phyloP scores from a whole-genome alignment of 2,888 invertebrate species.

The Melanostoma scalare region DNA sequence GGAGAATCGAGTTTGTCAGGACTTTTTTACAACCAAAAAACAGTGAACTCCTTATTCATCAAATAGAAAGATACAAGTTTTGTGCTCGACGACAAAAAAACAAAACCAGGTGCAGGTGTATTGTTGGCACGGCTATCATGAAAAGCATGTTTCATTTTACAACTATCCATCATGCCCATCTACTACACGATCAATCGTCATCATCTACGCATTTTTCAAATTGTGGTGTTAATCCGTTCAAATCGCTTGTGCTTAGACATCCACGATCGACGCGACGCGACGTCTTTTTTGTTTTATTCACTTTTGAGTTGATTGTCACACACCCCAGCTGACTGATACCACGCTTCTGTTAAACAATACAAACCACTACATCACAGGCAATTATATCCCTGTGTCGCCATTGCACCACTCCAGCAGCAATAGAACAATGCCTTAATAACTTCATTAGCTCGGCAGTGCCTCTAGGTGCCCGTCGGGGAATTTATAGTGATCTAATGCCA shows the following conservation, averaged over 20 bases:
- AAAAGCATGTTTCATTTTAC: constrained; percentile 48
- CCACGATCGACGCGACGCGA: constrained; percentile 41
- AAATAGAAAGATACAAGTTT: not conserved
- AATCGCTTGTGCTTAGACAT: not conserved
- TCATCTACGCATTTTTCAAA: constrained; percentile 41
- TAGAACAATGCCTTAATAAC: constrained; percentile 68
- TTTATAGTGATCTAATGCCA: constrained; percentile 62
- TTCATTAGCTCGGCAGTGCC: constrained; percentile 57
- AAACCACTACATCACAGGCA: constrained; percentile 64
- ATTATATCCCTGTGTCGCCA: constrained; percentile 56
- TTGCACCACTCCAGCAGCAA: constrained; percentile 24
- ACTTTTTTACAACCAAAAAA: not conserved
- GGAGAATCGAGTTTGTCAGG: too few relatives aligned
- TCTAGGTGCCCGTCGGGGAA: constrained; percentile 52
- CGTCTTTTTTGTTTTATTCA: constrained; percentile 62
- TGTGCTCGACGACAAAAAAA: not conserved
- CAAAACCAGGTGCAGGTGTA: constrained; percentile 8
- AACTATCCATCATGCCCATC: constrained; percentile 2
- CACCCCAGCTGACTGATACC: constrained; percentile 34
- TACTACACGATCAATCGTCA: not conserved
- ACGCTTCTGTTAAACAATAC: constrained; percentile 43
- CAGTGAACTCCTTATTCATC: not conserved
- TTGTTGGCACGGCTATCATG: constrained; percentile 16
- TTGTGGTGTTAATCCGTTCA: constrained; percentile 42
- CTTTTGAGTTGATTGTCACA: constrained; percentile 41